These are phyloP conservation scores for Misgurnus mizolepis DNA, from an alignment of 2,113 vertebrate species.

Conservation along the genomic window DNA sequence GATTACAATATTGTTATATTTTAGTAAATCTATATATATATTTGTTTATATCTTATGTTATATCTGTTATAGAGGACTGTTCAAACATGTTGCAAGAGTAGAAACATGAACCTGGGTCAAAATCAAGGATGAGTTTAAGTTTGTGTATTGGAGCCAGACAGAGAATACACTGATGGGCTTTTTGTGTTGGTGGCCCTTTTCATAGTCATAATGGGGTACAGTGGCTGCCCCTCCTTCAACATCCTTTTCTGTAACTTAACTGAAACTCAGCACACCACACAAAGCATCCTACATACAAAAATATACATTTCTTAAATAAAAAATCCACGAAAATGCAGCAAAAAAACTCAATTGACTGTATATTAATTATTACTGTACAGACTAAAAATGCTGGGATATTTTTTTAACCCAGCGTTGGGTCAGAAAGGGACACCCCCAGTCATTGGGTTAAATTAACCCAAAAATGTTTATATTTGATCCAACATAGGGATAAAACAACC, in stretches of 20 bases:
- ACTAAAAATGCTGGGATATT: no score
- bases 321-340: not conserved
- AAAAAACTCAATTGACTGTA: not conserved
- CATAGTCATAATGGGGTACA: slow-evolving; percentile 71
- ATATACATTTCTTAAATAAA: not conserved
- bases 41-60: no score
- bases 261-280: slow-evolving; percentile 37
- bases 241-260: slow-evolving; percentile 24
- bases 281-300: not conserved
- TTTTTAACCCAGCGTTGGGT: no score
- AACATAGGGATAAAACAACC: no score
- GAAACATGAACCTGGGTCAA: slow-evolving; percentile 3
- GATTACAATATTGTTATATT: no score
- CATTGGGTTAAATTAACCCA: no score
- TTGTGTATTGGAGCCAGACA: slow-evolving; percentile 79
- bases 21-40: no score
- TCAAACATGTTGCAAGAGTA: not conserved
- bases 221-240: slow-evolving; percentile 49
- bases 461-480: no score
- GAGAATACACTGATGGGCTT: slow-evolving; percentile 63
- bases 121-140: slow-evolving; percentile 38
- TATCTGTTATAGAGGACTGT: no score
- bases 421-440: no score
- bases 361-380: no score
- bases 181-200: slow-evolving; percentile 60